A percentile compares a stretch with the other conserved stretches of the same genome.
These are phyloP conservation scores for Spea hammondii DNA, from an alignment of 2,797 vertebrate species.

Conservation along the genomic window DNA sequence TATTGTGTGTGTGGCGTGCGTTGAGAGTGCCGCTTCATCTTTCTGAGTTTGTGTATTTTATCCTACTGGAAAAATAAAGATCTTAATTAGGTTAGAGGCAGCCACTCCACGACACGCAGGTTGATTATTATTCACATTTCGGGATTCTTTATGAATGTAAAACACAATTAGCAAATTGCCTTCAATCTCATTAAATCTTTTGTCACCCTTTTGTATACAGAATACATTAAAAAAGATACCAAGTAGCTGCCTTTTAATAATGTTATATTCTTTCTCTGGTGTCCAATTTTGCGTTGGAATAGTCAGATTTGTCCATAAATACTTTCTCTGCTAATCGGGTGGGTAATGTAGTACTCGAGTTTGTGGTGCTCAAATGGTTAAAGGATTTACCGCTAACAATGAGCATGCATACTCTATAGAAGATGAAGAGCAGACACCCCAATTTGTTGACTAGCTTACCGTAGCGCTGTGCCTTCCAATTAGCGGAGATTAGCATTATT, in stretches of 20 bases:
- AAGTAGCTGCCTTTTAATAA: neutral
- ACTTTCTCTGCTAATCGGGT: neutral
- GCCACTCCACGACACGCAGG: conserved; percentile 23
- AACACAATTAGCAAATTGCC: conserved; percentile 37
- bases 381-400: too few species aligned
- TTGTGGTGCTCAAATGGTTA: too few species aligned
- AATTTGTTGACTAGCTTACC: too few species aligned
- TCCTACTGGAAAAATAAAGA: conserved; percentile 32
- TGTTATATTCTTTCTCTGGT: neutral
- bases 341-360: neutral
- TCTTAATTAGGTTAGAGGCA: conserved; percentile 35
- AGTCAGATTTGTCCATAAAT: neutral
- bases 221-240: conserved; percentile 26
- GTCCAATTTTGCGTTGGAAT: neutral
- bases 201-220: conserved; percentile 35
- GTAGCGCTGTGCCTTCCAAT: neutral
- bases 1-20: neutral
- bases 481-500: neutral
- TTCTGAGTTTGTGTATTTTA: conserved; percentile 16
- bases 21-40: neutral
- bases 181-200: conserved; percentile 42
- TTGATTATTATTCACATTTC: conserved; percentile 36
- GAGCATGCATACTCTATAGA: too few species aligned
- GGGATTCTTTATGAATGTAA: conserved; percentile 32
- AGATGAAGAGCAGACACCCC: too few species aligned